Evolutionary conservation across 2,797 vertebrate genomes (phyloP), one percentile per base, ranked within the genome.

Genomic region (Falco concolor): DNA sequence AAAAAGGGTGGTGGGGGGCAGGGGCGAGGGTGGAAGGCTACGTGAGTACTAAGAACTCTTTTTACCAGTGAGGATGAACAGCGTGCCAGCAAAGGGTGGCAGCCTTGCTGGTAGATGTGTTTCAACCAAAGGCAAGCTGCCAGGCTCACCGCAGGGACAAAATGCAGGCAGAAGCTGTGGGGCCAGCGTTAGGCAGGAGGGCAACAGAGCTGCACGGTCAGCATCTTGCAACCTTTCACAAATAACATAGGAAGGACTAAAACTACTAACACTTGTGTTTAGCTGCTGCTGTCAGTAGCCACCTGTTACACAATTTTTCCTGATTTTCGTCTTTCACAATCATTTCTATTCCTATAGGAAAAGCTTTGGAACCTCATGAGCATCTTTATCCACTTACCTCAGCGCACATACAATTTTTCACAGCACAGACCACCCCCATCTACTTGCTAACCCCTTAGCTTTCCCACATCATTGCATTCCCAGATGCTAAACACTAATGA

Each of bases 301-400:
- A 76, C 56, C 76, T 61, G 54, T 42, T 92, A 67, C 54, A 75
- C 30, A 34, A 9, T 76, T 86, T 87, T 79, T 72, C 72, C 30
- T 7, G 8, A 80, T 91, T 90, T 84, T 93, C 34, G 11, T 79
- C 32, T 87, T 87, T 85, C 47, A 45, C 61, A 74, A 82, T 89
- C 2, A 72, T 77, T 92, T 69, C 45, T 84, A 54, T 93, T 93
- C 83, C 80, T 65, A 22, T 23, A 94, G 83, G 86, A 74, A 65
- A 93, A 91, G 8, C 47, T 76, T 84, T 81, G 77, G 61, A 86
- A 69, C 47, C 84, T 88, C 10, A 8, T 0, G 3, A 82, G 44
- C 69, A 91, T 88, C 94, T 90, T 94, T 84, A 88, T 84, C 50
- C 65, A 57, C 72, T 93, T 85, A 94, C 12, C 84, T 78, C 47